These are phyloP conservation scores for Linepithema humile DNA, from an alignment of 1,140 invertebrate genomes.

Conservation along the genomic window DNA sequence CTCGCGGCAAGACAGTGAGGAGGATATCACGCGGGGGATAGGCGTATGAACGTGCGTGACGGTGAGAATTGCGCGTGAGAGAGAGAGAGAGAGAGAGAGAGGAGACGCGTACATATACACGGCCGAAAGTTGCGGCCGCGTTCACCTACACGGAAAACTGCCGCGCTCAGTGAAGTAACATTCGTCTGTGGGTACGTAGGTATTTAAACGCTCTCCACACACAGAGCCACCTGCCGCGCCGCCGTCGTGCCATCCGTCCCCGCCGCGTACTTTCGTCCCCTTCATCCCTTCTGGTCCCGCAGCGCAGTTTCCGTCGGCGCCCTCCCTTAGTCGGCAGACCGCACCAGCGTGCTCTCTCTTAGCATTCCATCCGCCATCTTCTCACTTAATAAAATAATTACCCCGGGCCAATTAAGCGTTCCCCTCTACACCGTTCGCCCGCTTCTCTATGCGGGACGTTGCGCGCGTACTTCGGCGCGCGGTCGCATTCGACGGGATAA, in stretches of 20 bases:
- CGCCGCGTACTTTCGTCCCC: conserved; percentile 62
- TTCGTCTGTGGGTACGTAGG: conserved; percentile 63
- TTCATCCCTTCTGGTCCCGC: conserved; percentile 54
- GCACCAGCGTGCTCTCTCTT: conserved; percentile 75
- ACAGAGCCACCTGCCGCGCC: conserved; percentile 62
- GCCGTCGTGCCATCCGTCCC: conserved; percentile 35
- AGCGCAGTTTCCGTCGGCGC: conserved; percentile 57
- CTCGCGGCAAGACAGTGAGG: background rate
- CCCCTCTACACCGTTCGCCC: conserved; percentile 57
- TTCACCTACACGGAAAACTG: conserved; percentile 59
- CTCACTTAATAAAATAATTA: conserved; percentile 85
- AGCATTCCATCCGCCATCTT: conserved; percentile 83
- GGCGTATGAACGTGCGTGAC: conserved; percentile 49
- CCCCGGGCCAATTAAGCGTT: conserved; percentile 81
- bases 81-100: conserved; percentile 49
- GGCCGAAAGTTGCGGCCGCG: conserved; percentile 60
- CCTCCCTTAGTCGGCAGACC: conserved; percentile 69
- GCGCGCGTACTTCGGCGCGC: background rate
- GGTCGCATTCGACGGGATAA: conserved; percentile 20
- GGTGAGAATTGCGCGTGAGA: conserved; percentile 66
- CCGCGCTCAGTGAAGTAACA: conserved; percentile 52
- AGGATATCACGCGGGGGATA: background rate
- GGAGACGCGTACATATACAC: conserved; percentile 37
- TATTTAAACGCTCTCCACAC: conserved; percentile 74
- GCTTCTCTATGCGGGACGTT: conserved; percentile 16